Base-by-base conservation (phyloP, 2,797 vertebrate species). In the Centroberyx gerrardi region DNA sequence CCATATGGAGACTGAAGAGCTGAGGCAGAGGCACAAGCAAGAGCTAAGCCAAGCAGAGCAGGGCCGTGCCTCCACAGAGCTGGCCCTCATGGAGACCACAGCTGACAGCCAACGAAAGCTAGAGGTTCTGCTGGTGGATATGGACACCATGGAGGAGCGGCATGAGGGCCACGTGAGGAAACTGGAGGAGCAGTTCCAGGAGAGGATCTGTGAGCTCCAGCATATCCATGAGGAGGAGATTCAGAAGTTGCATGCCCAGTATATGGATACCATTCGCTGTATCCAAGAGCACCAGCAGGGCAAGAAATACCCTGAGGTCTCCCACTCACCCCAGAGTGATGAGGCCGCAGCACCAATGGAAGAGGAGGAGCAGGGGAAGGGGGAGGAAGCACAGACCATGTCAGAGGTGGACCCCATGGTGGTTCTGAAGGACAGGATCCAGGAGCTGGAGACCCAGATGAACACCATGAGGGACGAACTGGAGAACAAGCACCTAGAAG, bases 391-490 rank as follows among this genome's bases (percentile, higher is more conserved):
- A 55, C 75, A 62, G 42, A 54, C 77, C 0, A 22, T 74, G n/a
- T 80, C 82, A 0, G 95, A 96, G 63, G 77, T 84, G 0, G 96
- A 96, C 74, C 94, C 96, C 59, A 95, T 96, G 95, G 91, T 91
- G 0, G 87, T 96, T 66, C 93, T 99, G 81, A 95, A 95, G 70
- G 96, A 96, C 33, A 95, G 97, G 13, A 96, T 99, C 92, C 96
- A 96, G 83, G 97, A 99, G 88, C 93, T 99, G 88, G 98, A 99
- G 89, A 94, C 96, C 55, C 96, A 98, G 92, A 98, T 98, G 96
- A 94, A 96, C 4, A 72, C 90, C 90, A 97, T 99, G 98, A 96
- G 95, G 81, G 97, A 97, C 0, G 97, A 99, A 87, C 92, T 99
- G 85, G 97, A 98, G 88, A 96, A 94, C 90, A 97, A 97, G 90